phyloP scores from a whole-genome alignment of 2,888 invertebrate species.

The Mesorhabditis belari region DNA sequence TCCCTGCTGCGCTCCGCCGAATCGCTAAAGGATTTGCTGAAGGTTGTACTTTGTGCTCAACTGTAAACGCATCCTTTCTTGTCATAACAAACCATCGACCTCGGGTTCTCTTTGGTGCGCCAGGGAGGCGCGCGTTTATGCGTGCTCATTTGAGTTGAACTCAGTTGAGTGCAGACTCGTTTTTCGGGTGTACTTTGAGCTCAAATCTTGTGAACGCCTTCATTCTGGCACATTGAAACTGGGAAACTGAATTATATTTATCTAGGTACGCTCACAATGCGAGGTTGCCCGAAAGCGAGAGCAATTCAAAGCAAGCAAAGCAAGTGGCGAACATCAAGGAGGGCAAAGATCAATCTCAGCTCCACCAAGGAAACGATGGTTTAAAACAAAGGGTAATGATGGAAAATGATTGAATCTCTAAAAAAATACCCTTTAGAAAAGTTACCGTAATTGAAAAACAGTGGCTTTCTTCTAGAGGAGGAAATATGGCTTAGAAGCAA shows the following conservation, averaged over 20 bases:
- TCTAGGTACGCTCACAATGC: not conserved
- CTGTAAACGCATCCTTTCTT: not conserved
- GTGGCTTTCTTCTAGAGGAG: too few relatives aligned
- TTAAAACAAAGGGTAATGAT: conserved; percentile 8
- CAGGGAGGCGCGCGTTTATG: too few relatives aligned
- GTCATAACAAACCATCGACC: too few relatives aligned
- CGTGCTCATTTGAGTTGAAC: too few relatives aligned
- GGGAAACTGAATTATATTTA: not conserved
- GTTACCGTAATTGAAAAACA: not conserved
- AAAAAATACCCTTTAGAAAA: not conserved
- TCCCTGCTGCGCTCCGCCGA: not conserved
- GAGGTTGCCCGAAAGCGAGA: conserved; percentile 24
- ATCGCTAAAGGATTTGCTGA: not conserved
- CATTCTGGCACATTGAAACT: not conserved
- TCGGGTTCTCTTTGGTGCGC: too few relatives aligned
- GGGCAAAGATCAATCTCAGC: too few relatives aligned
- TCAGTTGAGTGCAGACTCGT: too few relatives aligned
- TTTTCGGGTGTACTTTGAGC: too few relatives aligned
- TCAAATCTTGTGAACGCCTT: too few relatives aligned
- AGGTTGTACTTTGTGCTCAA: too few relatives aligned
- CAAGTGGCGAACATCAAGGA: too few relatives aligned
- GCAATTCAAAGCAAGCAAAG: conserved; percentile 20
- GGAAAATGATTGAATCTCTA: not conserved
- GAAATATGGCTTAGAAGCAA: too few relatives aligned
- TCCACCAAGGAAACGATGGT: conserved; percentile 30